These are phyloP conservation scores for Marisa cornuarietis DNA, from an alignment of 1,140 invertebrate species.

Conservation along the genomic window DNA sequence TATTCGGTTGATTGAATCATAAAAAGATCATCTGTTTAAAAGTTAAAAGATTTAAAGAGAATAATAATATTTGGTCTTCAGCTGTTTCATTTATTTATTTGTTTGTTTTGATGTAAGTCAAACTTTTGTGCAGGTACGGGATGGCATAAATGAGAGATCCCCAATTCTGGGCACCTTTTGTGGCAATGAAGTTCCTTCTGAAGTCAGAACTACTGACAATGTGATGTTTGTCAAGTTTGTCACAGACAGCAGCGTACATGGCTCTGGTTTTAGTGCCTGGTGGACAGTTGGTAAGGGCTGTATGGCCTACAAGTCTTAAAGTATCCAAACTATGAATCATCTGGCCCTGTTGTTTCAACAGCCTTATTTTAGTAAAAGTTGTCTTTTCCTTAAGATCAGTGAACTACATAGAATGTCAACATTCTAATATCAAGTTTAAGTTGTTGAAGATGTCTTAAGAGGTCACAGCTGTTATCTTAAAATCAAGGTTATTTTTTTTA, in stretches of 20 bases:
- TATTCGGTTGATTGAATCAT: no score
- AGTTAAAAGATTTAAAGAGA: background rate
- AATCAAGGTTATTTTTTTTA: no score
- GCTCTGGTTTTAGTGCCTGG: constrained; percentile 51
- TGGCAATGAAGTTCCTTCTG: constrained; percentile 79
- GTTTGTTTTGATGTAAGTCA: background rate
- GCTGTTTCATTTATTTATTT: background rate
- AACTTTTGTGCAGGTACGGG: constrained; percentile 71
- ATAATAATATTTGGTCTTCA: background rate
- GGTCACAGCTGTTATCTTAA: no score
- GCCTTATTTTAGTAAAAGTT: no score
- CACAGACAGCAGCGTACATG: constrained; percentile 48
- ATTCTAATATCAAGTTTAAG: no score
- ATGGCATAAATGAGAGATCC: constrained; percentile 73
- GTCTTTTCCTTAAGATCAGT: no score
- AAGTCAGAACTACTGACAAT: constrained; percentile 86
- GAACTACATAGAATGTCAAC: no score
- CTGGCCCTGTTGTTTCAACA: no score
- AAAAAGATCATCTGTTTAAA: background rate
- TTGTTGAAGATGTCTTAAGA: no score
- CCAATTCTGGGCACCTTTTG: constrained; percentile 78
- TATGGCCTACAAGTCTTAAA: no score
- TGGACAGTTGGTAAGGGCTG: constrained; percentile 69
- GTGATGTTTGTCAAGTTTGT: constrained; percentile 64
- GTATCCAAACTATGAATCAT: no score